Evolutionary conservation across 2,888 invertebrate genomes (phyloP), one percentile per base, ranked within the genome.

Genomic region (Dynastes tityus): DNA sequence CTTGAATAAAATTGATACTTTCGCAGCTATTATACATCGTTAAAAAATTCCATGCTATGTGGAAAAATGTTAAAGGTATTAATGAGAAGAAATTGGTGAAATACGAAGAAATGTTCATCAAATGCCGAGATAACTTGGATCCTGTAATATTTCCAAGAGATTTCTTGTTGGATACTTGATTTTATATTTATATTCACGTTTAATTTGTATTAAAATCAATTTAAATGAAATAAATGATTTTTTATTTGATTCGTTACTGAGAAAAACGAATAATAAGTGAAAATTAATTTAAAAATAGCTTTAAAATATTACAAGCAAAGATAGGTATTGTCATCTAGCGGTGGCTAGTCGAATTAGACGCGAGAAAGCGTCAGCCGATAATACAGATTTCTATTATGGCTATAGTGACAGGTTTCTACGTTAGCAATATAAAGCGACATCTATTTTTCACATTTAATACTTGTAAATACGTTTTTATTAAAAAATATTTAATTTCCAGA

Each of bases 21-120:
- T 77, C 79, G 5, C n/a, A 88, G 88, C 80, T 88, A 55, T 78
- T 87, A 29, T 82, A 83, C 55, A 83, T 86, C 65, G 86, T 88
- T 9, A 84, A 83, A 70, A 82, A 84, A 74, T 78, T 88, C 55
- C 83, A 84, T 27, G 58, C 77, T 3, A 87, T 87, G 84, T 88
- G 88, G 88, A 83, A 82, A 8, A 82, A 86, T 78, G 61, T 82
- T 2, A 80, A 81, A 40, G 76, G 80, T 11, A 83, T 85, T 2
- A 83, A 84, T 3, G 82, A 81, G 3, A 81, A 82, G 51, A 82
- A 84, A 71, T 79, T 88, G n/a, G 76, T 81, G 22, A 82, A 83
- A 40, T 84, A 84, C 71, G 83, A 84, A 76, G 80, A 81, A 79
- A 82, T 84, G 61, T 87, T 85, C 79, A 79, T 82, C 55, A 81